A percentile compares a stretch with the other conserved stretches of the same genome.
phyloP scores from a whole-genome alignment of 2,797 vertebrate species.

The Chrysocyon brachyurus region DNA sequence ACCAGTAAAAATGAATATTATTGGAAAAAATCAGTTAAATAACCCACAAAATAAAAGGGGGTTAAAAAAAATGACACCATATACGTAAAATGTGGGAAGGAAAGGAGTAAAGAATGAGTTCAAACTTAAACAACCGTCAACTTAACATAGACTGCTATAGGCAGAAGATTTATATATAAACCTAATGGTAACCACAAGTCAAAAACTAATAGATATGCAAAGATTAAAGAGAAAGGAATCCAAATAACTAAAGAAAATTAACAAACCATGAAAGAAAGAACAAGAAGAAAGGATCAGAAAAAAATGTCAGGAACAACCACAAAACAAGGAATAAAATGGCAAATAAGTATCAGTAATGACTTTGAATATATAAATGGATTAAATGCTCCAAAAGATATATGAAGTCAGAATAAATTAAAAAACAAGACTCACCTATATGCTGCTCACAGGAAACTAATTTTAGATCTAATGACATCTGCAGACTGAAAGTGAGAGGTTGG shows the following conservation, averaged over 20 bases:
- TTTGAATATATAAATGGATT: neutral
- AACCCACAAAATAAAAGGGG: neutral
- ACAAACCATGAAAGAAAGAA: neutral
- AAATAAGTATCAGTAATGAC: neutral
- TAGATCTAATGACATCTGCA: too few species aligned
- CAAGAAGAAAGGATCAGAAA: neutral
- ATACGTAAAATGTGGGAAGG: neutral
- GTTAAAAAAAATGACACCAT: neutral
- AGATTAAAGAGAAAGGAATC: neutral
- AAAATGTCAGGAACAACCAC: neutral
- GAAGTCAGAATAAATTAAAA: neutral
- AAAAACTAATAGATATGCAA: neutral
- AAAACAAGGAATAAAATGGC: neutral
- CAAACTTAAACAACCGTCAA: neutral
- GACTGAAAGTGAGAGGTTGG: neutral
- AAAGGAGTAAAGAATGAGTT: neutral
- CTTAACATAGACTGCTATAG: neutral
- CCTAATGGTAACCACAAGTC: neutral
- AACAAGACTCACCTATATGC: neutral
- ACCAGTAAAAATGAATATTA: neutral
- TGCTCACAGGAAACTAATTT: too few species aligned
- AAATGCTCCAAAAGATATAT: neutral
- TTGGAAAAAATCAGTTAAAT: neutral
- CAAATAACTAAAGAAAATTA: neutral
- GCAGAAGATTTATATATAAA: neutral